phyloP scores from a whole-genome alignment of 2,888 invertebrate genomes.

The Andrena praecox region DNA sequence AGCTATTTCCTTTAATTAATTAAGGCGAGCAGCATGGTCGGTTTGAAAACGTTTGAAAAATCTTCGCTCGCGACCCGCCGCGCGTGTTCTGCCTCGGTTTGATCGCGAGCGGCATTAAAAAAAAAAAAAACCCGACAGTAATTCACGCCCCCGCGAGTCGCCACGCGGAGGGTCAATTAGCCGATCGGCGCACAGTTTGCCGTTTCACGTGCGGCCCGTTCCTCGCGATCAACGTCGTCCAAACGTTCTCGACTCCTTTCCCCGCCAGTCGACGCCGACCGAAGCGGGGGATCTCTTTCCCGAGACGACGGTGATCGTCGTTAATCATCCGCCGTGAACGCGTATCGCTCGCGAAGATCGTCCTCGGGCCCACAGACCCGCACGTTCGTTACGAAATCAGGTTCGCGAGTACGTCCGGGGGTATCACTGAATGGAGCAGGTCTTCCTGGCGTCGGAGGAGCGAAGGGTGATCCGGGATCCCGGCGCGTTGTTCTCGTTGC shows the following conservation, averaged over 20 bases:
- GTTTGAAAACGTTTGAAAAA: constrained; percentile 71
- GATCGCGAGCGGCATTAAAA: neutral
- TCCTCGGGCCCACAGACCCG: constrained; percentile 3
- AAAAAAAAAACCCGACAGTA: neutral
- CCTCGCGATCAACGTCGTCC: neutral
- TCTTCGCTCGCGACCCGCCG: constrained; percentile 56
- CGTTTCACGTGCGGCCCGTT: neutral
- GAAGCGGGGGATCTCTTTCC: neutral
- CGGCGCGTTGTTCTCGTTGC: constrained; percentile 85
- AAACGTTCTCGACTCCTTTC: neutral
- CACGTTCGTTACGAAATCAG: constrained; percentile 28
- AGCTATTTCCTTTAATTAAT: constrained; percentile 72
- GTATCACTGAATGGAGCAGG: constrained; percentile 81
- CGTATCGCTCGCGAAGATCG: constrained; percentile 57
- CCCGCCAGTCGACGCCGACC: neutral
- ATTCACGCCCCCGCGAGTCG: neutral
- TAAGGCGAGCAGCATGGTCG: constrained; percentile 76
- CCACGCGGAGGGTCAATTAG: neutral
- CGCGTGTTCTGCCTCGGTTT: neutral
- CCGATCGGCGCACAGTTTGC: neutral
- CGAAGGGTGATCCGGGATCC: constrained; percentile 80
- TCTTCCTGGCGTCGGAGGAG: constrained; percentile 74
- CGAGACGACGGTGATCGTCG: neutral
- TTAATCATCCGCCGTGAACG: neutral
- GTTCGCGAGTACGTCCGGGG: constrained; percentile 9